Evolutionary conservation across 2,888 invertebrate genomes (phyloP).

Genomic region (Morinoia aosen): DNA sequence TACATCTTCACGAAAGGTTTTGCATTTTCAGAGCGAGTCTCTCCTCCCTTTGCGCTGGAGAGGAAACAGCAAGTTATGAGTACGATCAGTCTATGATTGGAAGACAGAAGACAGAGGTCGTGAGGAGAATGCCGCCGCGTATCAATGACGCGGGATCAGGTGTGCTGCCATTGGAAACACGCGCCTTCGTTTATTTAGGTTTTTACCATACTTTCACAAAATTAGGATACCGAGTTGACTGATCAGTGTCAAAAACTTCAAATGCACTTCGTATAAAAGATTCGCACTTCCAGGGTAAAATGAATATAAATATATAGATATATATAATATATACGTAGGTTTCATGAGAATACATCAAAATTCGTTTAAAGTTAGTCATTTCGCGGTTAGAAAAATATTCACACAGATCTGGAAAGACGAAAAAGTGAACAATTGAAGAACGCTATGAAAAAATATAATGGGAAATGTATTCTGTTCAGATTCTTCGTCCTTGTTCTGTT

Average conservation of each 20-base stretch:
- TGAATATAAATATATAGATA: no score
- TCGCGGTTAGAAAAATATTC: no score
- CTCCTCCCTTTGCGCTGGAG: not conserved
- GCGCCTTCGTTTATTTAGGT: not conserved
- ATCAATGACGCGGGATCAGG: not conserved
- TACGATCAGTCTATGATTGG: constrained; percentile 40
- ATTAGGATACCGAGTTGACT: not conserved
- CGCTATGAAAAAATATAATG: no score
- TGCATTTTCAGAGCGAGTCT: not conserved
- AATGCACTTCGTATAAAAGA: not conserved
- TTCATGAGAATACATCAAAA: no score
- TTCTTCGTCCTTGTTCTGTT: no score
- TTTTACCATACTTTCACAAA: not conserved
- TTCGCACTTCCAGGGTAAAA: not conserved
- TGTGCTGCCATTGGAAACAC: not conserved
- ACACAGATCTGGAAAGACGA: no score
- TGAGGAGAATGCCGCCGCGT: not conserved
- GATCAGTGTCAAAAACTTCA: not conserved
- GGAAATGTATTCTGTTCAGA: no score
- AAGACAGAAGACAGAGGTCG: not conserved
- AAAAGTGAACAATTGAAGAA: no score
- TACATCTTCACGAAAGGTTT: not conserved
- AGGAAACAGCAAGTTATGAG: constrained; percentile 37
- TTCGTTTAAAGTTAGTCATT: no score
- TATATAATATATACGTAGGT: no score